Evolutionary conservation across 2,888 invertebrate species (phyloP).

Genomic region (Creontiades dilutus): DNA sequence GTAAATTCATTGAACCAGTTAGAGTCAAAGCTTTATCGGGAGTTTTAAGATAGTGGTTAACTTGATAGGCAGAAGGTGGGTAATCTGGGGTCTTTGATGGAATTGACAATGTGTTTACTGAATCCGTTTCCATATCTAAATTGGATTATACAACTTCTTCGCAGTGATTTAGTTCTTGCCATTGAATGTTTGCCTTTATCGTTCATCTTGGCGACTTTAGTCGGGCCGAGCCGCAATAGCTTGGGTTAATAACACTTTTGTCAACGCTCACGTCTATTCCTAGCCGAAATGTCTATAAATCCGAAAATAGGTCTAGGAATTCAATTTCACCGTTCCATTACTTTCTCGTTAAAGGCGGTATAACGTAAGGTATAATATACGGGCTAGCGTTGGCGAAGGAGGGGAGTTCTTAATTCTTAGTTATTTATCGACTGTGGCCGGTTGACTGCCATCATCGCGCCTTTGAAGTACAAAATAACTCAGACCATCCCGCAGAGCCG

Average conservation of each 20-base stretch:
- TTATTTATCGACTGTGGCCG: conserved; percentile 25
- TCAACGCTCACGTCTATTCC: conserved; percentile 3
- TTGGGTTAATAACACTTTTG: background rate
- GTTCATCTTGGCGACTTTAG: background rate
- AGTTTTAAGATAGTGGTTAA: no score
- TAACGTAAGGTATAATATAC: background rate
- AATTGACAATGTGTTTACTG: no score
- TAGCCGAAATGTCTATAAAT: background rate
- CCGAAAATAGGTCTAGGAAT: background rate
- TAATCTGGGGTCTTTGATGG: no score
- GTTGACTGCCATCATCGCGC: background rate
- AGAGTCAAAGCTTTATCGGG: no score
- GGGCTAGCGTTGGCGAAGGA: background rate
- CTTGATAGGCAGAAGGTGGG: no score
- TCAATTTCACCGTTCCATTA: conserved; percentile 16
- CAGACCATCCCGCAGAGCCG: background rate
- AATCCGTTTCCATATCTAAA: no score
- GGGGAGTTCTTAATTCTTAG: conserved; percentile 24
- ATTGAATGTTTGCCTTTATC: no score
- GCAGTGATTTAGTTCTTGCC: no score
- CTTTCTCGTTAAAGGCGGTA: background rate
- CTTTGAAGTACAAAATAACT: conserved; percentile 21
- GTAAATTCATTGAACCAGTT: no score
- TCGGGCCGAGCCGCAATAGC: background rate
- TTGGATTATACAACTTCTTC: no score